Base-by-base conservation (phyloP, 1,140 invertebrate genomes). In the Zaprionus kolodkinae region DNA sequence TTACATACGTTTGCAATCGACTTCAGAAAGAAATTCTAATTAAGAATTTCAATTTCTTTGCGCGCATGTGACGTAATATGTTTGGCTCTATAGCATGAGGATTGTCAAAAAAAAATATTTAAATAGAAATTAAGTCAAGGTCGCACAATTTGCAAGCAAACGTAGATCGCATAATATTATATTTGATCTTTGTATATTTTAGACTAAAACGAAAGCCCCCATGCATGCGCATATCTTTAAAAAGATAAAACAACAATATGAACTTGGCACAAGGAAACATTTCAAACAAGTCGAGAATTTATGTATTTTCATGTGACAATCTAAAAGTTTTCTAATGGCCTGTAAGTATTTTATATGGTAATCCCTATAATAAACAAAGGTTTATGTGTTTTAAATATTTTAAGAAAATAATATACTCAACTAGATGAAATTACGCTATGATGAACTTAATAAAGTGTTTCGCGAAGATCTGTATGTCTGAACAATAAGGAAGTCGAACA, bases 81-180 rank as follows among this genome's bases (percentile, higher is more conserved):
- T 35, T 52, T 64, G 52, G 38, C 10, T 30, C 7, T 73, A 48
- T 71, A 54, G 60, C 63, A 50, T 48, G 52, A 71, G 67, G 71
- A 35, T 78, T 79, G 75, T 86, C 63, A 90, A 90, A 74, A 90
- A 74, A 90, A 56, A 81, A 69, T 81, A 89, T 85, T 91, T 81
- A 88, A 91, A 91, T 87, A 91, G 80, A 91, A 91, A 81, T 87
- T 91, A 76, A 88, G 91, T 91, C 87, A 91, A 91, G 87, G 87
- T 84, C 83, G 75, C 64, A 52, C 72, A 83, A 91, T 91, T 90
- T 77, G 83, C 78, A 80, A 87, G 66, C 68, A 33, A 67, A 74
- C 79, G 35, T 87, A 79, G 70, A 57, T 73, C 79, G 50, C 63
- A 63, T 71, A 65, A 48, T 21, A 45, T 48, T 63, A 48, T 21